Evolutionary conservation across 2,113 vertebrate genomes (phyloP), one percentile per base, ranked within the genome.

Genomic region (Elachura formosa): DNA sequence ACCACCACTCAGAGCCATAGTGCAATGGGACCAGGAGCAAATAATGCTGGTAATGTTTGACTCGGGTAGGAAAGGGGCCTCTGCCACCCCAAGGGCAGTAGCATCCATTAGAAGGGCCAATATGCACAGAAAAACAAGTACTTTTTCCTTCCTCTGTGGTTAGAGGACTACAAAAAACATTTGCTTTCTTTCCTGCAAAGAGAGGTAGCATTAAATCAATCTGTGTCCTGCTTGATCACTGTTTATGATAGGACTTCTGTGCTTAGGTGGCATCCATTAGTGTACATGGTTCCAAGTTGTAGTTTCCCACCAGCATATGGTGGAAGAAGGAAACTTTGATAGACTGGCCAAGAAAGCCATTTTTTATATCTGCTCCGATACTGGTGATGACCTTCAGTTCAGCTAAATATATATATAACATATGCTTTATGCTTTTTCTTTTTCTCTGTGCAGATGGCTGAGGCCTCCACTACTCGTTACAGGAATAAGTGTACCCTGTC

Each of bases 381-480:
- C 28, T 83, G 67, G 22, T 94, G 36, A 40, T 95, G 74, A 87
- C 67, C 59, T 87, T 85, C 58, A 89, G 46, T 68, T 91, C 21
- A 54, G 69, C 24, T 89, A 66, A 76, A 74, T 81, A 59, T 61
- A 59, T 61, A 61, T 38, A 8, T 67, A 62, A 84, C 61, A 31
- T 79, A 63, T 24, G 36, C 24, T 68, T 51, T 61, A n/a, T 61
- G 63, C 19, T 51, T 56, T 64, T 91, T 63, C 81, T 74, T 61
- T 49, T 4, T 3, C n/a, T 86, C 46, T 93, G 24, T 91, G 62
- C 81, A 97, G 97, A 97, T 97, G 97, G 97, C 97, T 58, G 96
- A 97, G 85, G 96, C 95, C 88, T 97, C 97, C 46, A 97, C 97
- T 31, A 31, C 64, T 93, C 97, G 97, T 72, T 97, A 97, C 76